Conservation (phyloP, 2,113 vertebrate genomes). For the Athene cunicularia region DNA sequence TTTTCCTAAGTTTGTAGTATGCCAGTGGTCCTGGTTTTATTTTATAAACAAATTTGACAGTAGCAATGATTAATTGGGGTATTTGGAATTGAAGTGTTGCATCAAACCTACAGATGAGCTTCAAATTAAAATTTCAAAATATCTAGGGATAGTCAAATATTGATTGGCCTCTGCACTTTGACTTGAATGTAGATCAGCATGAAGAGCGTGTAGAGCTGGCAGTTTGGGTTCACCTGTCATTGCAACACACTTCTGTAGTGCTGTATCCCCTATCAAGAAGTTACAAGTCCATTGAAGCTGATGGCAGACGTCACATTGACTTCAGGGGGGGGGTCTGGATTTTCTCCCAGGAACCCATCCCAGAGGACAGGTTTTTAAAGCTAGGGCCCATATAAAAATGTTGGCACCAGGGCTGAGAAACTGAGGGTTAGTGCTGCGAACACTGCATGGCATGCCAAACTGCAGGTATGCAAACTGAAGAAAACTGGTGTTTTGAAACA, state of each 20-base stretch:
- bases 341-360: background rate
- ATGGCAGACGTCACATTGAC: background rate
- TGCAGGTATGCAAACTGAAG: background rate
- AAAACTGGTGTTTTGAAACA: background rate
- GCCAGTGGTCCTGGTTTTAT: background rate
- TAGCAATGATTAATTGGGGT: background rate
- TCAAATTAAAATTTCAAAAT: background rate
- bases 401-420: background rate
- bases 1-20: background rate
- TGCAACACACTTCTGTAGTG: background rate
- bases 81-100: background rate
- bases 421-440: background rate
- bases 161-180: background rate
- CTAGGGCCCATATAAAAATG: background rate
- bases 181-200: background rate
- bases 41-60: background rate
- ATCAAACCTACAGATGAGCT: background rate
- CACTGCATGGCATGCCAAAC: accelerated
- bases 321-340: background rate
- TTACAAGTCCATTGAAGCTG: background rate
- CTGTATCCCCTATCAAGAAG: background rate
- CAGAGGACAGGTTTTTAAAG: background rate
- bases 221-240: background rate
- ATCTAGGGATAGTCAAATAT: background rate
- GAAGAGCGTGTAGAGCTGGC: background rate